phyloP scores from a whole-genome alignment of 2,797 vertebrate genomes.

The Scomberomorus guttatus region DNA sequence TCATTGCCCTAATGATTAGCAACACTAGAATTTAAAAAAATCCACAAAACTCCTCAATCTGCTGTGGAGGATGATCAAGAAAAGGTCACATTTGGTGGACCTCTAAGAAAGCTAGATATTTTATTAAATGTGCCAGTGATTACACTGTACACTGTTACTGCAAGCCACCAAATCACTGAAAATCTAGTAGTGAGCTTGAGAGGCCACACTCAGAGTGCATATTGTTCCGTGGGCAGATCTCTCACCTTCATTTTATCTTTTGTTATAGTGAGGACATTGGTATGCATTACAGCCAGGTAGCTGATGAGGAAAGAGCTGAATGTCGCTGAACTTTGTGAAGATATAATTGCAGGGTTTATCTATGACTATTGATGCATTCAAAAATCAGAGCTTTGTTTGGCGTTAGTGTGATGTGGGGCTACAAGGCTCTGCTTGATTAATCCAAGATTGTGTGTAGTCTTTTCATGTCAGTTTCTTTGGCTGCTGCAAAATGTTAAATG shows the following conservation, averaged over 20 bases:
- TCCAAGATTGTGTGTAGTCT: slow-evolving; percentile 20
- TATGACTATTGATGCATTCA: slow-evolving; percentile 38
- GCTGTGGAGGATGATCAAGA: neutral
- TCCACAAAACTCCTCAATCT: slow-evolving; percentile 12
- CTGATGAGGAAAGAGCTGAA: slow-evolving; percentile 36
- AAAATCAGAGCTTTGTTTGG: slow-evolving; percentile 52
- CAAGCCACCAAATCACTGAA: slow-evolving; percentile 13
- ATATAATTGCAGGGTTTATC: slow-evolving; percentile 63
- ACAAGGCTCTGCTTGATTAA: slow-evolving; percentile 42
- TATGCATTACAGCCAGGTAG: slow-evolving; percentile 48
- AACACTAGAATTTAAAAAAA: neutral
- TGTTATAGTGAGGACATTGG: slow-evolving; percentile 30
- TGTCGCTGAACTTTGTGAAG: slow-evolving; percentile 42
- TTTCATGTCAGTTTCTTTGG: neutral
- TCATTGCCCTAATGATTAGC: neutral
- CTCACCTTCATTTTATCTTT: slow-evolving; percentile 39
- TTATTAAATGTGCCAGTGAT: neutral
- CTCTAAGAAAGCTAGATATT: neutral
- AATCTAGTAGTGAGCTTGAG: slow-evolving; percentile 6
- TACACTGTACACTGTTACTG: neutral
- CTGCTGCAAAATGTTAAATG: slow-evolving; percentile 26
- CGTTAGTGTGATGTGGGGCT: slow-evolving; percentile 31
- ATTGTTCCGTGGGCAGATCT: slow-evolving; percentile 11
- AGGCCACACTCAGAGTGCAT: slow-evolving; percentile 27
- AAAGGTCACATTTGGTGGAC: neutral